Base-by-base conservation (phyloP, 2,888 invertebrate genomes). In the Metopia argyrocephala region DNA sequence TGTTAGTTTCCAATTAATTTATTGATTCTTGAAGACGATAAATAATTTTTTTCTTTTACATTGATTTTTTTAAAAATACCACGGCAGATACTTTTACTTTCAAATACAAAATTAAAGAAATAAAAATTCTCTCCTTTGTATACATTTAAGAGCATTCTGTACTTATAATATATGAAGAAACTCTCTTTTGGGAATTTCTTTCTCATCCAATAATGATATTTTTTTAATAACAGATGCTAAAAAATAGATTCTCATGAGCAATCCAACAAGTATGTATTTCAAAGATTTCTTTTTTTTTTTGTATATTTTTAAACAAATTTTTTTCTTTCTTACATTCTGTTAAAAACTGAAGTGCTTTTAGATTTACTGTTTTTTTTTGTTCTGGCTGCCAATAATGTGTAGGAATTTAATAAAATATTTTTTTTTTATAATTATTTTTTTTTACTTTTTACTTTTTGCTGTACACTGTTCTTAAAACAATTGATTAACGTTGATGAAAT, bases 51-150 rank as follows among this genome's bases (percentile, higher is more conserved):
- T 50, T 38, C 31, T 31, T 31, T 31, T 31, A 9, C 31, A 31
- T 9, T 31, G 6, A 50, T 52, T 18, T 20, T 3, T 12, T 52
- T 52, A 2, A 27, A 56, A 54, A 45, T 50, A 46, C 25, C 15
- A 48, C 23, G 25, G 4, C 12, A 59, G 20, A 38, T 31, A 64
- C 57, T 69, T 74, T 74, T 74, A 74, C 69, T 74, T 79, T 79
- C 46, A 64, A 27, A 52, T 27, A 45, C 27, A 54, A 59, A 12
- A 38, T 38, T 12, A 12, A 12, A 12, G 23, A 28, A 48, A 1
- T n/a, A 38, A 70, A 38, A n/a, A 28, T 3, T 27, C 50, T 28
- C 9, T 27, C n/a, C n/a, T 7, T 59, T 31, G 27, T 48, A n/a
- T 46, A 27, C 9, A 27, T 5, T 70, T 12, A 18, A 38, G n/a